Evolutionary conservation across 1,140 invertebrate species (phyloP), one percentile per base, ranked within the genome.

Genomic region (Solenopsis fugax): DNA sequence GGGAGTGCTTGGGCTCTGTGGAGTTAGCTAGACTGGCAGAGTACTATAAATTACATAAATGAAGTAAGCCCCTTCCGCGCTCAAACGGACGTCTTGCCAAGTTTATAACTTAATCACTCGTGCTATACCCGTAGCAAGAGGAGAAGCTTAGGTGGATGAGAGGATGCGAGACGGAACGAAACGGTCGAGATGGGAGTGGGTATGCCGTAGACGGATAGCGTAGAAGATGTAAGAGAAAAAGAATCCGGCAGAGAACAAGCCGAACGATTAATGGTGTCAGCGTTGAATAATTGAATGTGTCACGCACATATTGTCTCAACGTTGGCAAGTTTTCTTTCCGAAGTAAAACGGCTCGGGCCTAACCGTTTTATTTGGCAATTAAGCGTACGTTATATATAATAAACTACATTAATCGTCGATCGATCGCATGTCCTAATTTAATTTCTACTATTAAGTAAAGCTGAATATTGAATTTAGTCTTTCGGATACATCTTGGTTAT

Each of bases 1-100:
- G 85, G 21, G 85, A 82, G 86, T 41, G 80, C 85, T 85, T 84
- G 86, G 85, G 82, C 80, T 91, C 87, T 72, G 85, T 76, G 62
- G 88, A 91, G 72, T 88, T 90, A 89, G 86, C 90, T 87, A 84
- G 91, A 90, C 91, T 93, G 77, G 73, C 86, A 78, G 82, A 88
- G 91, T 91, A 91, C 92, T 93, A 93, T 93, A 93, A 93, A 94
- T 94, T 94, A 93, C 93, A 91, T 93, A 94, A 94, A 94, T 93
- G 92, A 94, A 93, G 91, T 92, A 93, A 92, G 87, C 87, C 88
- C 82, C 86, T 91, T 91, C 87, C 87, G 77, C 89, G 58, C 85
- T 90, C 86, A 87, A 92, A 91, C 86, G 89, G 88, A 93, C 92
- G 89, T 93, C 93, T 93, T 93, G 91, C 91, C 89, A 93, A 93